Percentiles rank a stretch among this genome's conserved stretches.
phyloP scores from a whole-genome alignment of 2,888 invertebrate genomes.

The Netelia melanura region DNA sequence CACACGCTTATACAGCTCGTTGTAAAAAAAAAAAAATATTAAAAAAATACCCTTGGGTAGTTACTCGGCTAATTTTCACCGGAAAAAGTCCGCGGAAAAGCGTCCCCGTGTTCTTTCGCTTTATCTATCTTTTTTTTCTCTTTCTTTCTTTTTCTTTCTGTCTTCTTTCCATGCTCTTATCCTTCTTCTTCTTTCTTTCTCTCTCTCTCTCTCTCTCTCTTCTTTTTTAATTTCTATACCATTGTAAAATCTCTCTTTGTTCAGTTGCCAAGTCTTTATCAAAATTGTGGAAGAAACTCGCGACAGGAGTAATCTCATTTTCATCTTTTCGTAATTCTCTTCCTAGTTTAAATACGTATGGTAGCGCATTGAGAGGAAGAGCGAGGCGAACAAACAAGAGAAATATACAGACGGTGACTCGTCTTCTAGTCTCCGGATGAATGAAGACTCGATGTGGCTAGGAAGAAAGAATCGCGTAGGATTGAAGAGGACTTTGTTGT shows the following conservation, averaged over 20 bases:
- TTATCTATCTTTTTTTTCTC: neutral
- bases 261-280: constrained; percentile 44
- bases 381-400: neutral
- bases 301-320: neutral
- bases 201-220: constrained; percentile 6
- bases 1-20: constrained; percentile 21
- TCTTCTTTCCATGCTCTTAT: constrained; percentile 1
- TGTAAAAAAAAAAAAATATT: neutral
- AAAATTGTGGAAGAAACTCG: constrained; percentile 24
- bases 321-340: neutral
- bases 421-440: neutral
- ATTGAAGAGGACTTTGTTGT: neutral
- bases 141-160: neutral
- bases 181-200: constrained; percentile 3
- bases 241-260: constrained; percentile 59
- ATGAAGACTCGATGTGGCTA: neutral
- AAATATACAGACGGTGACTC: neutral
- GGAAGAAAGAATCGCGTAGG: neutral
- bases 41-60: constrained; percentile 40
- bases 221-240: constrained; percentile 31
- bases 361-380: neutral
- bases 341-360: neutral
- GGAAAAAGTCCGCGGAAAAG: constrained; percentile 37
- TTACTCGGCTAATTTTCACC: constrained; percentile 54
- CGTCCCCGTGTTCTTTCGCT: constrained; percentile 18